A percentile compares a stretch with the other conserved stretches of the same genome.
phyloP scores from a whole-genome alignment of 64 coral and sea anemone species.

The Platygyra sinensis region DNA sequence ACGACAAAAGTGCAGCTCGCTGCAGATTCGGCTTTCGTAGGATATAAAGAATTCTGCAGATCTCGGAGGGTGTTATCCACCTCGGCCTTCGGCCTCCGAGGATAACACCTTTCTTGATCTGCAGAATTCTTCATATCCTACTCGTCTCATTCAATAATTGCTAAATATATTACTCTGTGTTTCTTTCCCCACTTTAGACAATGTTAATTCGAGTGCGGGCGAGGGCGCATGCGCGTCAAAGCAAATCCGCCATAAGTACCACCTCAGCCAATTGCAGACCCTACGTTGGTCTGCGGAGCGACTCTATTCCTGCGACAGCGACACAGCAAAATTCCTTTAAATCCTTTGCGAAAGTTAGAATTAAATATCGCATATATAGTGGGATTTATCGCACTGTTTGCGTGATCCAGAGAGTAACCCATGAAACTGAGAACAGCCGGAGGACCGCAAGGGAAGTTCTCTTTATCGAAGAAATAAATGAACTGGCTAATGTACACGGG shows the following conservation, averaged over 20 bases:
- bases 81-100: no score
- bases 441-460: conserved; percentile 38
- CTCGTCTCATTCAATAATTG: no score
- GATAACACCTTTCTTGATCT: no score
- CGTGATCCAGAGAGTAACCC: conserved; percentile 63
- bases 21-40: no score
- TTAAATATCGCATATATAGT: conserved; percentile 83
- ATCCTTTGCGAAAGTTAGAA: conserved; percentile 71
- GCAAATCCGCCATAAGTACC: not conserved
- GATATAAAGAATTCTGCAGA: no score
- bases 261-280: not conserved
- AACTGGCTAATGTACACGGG: conserved; percentile 74
- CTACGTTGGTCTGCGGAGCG: not conserved
- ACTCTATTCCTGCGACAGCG: conserved; percentile 53
- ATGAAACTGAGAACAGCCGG: not conserved
- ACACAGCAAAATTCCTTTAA: conserved; percentile 54
- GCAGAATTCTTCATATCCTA: no score
- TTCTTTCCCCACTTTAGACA: no score
- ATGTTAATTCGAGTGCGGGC: not conserved
- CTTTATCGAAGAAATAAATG: conserved; percentile 35
- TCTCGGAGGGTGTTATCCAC: no score
- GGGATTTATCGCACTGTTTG: conserved; percentile 84
- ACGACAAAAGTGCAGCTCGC: no score
- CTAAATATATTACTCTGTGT: no score
- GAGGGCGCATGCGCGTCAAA: not conserved